A percentile compares a stretch with the other conserved stretches of the same genome.
Evolutionary conservation across 2,113 vertebrate species (phyloP).

Genomic region (Aphelocoma coerulescens): DNA sequence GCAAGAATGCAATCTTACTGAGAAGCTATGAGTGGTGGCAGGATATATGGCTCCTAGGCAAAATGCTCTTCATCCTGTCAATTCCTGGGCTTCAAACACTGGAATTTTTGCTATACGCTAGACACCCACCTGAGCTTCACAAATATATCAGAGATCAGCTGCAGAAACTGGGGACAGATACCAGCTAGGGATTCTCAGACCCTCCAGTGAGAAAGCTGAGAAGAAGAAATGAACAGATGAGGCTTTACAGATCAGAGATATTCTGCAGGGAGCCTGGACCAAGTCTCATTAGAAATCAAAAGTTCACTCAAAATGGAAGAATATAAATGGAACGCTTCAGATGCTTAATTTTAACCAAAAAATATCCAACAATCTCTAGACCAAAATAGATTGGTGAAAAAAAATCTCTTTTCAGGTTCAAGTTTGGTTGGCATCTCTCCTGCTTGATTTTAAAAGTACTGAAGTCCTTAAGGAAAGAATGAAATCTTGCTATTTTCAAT

Average conservation of each 20-base stretch:
- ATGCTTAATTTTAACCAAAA: not conserved
- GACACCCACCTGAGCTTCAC: not conserved
- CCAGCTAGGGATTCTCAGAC: not conserved
- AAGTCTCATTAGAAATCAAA: not conserved
- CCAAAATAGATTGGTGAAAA: rapidly evolving
- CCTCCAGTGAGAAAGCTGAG: not conserved
- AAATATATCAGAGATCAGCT: not conserved
- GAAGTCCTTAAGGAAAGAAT: not conserved
- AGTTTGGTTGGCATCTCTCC: not conserved
- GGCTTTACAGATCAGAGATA: not conserved
- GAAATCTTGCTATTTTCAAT: not conserved
- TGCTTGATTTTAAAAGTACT: not conserved
- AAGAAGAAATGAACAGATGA: not conserved
- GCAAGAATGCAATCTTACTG: not conserved
- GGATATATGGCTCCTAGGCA: not conserved
- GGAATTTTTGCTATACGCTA: not conserved
- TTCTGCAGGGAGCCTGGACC: not conserved
- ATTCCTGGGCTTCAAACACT: not conserved
- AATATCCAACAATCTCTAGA: not conserved
- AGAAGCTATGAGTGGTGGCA: not conserved
- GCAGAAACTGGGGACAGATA: not conserved
- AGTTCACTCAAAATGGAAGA: not conserved
- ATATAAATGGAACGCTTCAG: not conserved
- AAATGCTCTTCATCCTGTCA: not conserved
- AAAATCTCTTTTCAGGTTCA: not conserved